Percentiles rank a stretch among this genome's conserved stretches.
These are phyloP conservation scores for Okamejei kenojei DNA, from an alignment of 2,797 vertebrate genomes.

Conservation along the genomic window DNA sequence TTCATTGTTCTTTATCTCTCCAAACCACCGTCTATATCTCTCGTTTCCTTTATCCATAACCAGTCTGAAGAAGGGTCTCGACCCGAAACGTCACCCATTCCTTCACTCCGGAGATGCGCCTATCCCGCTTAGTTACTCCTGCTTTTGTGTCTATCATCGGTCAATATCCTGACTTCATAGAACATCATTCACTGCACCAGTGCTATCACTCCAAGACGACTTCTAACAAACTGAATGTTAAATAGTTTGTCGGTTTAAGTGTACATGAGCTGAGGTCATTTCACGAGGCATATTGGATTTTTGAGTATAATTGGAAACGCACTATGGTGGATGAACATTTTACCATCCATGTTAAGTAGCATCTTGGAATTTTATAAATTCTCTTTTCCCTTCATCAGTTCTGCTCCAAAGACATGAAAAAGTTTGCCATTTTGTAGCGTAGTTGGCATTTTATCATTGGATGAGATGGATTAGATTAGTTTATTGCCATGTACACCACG, in stretches of 20 bases:
- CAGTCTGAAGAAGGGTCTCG: too few species aligned
- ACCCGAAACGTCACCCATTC: too few species aligned
- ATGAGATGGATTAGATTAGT: too few species aligned
- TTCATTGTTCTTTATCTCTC: too few species aligned
- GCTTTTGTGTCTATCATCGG: too few species aligned
- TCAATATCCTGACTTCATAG: neutral
- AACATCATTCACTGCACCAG: neutral
- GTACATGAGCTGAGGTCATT: neutral
- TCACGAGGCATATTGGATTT: neutral
- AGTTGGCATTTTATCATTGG: neutral
- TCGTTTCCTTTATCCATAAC: too few species aligned
- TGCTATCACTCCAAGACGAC: neutral
- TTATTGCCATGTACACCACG: too few species aligned
- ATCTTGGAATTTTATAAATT: neutral
- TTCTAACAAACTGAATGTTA: neutral
- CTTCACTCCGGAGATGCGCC: too few species aligned
- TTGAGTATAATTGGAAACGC: neutral
- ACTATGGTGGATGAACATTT: neutral
- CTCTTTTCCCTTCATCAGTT: neutral
- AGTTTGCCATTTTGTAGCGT: neutral
- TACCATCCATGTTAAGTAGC: neutral
- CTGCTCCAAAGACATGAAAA: neutral
- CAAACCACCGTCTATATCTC: too few species aligned
- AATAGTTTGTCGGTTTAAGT: neutral
- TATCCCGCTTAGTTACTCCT: too few species aligned